Evolutionary conservation across 2,113 vertebrate genomes (phyloP).

Genomic region (Poecilia latipinna): DNA sequence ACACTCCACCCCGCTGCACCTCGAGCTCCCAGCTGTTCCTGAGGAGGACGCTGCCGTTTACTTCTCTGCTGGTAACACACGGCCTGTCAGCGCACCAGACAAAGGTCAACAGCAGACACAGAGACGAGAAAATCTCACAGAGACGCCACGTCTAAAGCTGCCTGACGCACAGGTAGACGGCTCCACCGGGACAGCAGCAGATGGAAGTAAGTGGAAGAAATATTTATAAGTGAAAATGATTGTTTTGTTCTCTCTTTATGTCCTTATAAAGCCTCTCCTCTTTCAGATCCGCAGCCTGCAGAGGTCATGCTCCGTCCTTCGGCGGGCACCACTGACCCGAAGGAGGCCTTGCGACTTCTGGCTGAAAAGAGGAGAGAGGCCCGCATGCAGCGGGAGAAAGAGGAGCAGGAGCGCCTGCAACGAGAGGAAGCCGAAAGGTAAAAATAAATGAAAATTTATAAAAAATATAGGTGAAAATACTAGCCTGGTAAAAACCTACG

Average conservation of each 20-base stretch:
- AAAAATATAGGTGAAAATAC: no score
- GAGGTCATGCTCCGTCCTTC: constrained; percentile 66
- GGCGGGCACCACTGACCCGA: constrained; percentile 88
- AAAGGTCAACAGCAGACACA: constrained; percentile 68
- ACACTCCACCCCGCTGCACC: constrained; percentile 81
- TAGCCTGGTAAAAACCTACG: no score
- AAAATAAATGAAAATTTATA: neutral
- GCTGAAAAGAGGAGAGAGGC: constrained; percentile 91
- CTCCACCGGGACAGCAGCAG: constrained; percentile 12
- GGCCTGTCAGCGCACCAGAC: constrained; percentile 81
- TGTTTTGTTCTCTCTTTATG: constrained; percentile 25
- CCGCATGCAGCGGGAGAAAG: constrained; percentile 88
- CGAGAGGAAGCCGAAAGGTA: constrained; percentile 88
- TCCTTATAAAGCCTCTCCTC: constrained; percentile 8
- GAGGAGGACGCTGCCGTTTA: constrained; percentile 76
- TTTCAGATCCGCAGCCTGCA: constrained; percentile 41
- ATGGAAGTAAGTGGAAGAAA: constrained; percentile 45
- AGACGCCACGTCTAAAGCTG: constrained; percentile 17
- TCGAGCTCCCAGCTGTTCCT: constrained; percentile 76
- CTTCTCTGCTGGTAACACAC: constrained; percentile 85
- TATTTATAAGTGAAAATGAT: neutral
- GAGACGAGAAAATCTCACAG: constrained; percentile 47
- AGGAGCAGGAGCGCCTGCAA: constrained; percentile 85
- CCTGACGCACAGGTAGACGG: neutral
- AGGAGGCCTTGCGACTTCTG: constrained; percentile 88